Evolutionary conservation across 2,113 vertebrate genomes (phyloP), one percentile per base, ranked within the genome.

Genomic region (Malurus melanocephalus): DNA sequence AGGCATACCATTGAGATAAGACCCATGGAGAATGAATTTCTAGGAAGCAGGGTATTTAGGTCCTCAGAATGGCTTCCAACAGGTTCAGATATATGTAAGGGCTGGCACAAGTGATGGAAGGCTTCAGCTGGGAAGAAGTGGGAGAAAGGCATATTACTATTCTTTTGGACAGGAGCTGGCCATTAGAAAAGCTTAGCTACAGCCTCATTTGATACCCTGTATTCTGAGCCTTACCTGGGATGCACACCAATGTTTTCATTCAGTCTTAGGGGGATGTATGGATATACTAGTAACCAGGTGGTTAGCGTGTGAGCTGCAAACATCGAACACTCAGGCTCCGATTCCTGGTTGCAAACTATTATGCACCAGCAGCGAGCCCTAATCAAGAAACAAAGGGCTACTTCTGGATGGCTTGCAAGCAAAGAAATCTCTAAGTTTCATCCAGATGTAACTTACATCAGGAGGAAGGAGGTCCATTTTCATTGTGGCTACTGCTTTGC

Each of bases 121-220:
- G 26, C 8, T 73, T 62, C 64, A 40, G 32, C 77, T 93, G 73
- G 35, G 80, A 80, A 46, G 38, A 77, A 26, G 33, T 80, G 28
- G 16, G 24, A 64, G 45, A 49, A 86, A 51, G 33, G 17, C 6
- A 18, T 28, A 38, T 0, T 4, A 27, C 28, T 53, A 3, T 56
- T 8, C 30, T 40, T 85, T 68, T 0, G 0, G 43, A 32, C 10
- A 66, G 49, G 20, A 84, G 80, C 2, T 7, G 35, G 40, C 28
- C 46, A 21, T 51, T 43, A 55, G 35, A 74, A 59, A 3, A 40
- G 32, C 45, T 83, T 26, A 74, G 33, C 28, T 92, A 17, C 11
- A 88, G 30, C 16, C 28, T 51, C 1, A 3, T 19, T 49, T 14
- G 13, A 28, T 72, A 48, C 16, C 11, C 56, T 59, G 24, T 43